Base-by-base conservation (phyloP, 2,797 vertebrate genomes). In the Protosalanx chinensis region DNA sequence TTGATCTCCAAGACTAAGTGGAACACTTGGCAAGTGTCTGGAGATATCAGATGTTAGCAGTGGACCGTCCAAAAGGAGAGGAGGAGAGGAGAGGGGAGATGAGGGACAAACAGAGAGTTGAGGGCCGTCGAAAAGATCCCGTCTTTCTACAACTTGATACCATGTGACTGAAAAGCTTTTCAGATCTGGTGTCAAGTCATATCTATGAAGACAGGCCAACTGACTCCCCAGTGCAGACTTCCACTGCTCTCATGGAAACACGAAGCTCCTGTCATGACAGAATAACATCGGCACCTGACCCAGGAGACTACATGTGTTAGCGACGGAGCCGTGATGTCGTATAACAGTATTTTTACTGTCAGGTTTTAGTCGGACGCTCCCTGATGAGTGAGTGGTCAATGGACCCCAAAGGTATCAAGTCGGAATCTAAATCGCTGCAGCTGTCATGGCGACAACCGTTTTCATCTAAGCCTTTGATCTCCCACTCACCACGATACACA, bases 1-100 rank as follows among this genome's bases (percentile, higher is more conserved):
- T 84, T 84, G 83, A 89, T 87, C 72, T 76, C 59, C 74, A 69
- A 77, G 67, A 73, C 64, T 72, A 56, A 78, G 68, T 67, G 46
- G 59, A 67, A 72, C 66, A 71, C 61, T 70, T 83, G 74, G 79
- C 72, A 71, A 74, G 74, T 46, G 67, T 56, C 77, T 37, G 64
- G 27, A 37, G 64, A 41, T 79, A 79, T 86, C 76, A 72, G 49
- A 72, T 84, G 74, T 75, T 73, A 13, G 7, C 29, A n/a, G 66
- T 10, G 29, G 4, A 3, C 27, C 27, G 63, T 3, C 72, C 68
- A 77, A 64, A 49, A 65, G 70, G 74, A 23, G 61, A 29, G 30
- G n/a, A 32, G 29, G 49, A 18, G 49, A 10, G 6, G 67, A 70
- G 60, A n/a, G 61, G 61, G n/a, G 32, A 61, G 62, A 59, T 20